Conservation (phyloP, 2,113 vertebrate species). For the Thalassarche chlororhynchos region DNA sequence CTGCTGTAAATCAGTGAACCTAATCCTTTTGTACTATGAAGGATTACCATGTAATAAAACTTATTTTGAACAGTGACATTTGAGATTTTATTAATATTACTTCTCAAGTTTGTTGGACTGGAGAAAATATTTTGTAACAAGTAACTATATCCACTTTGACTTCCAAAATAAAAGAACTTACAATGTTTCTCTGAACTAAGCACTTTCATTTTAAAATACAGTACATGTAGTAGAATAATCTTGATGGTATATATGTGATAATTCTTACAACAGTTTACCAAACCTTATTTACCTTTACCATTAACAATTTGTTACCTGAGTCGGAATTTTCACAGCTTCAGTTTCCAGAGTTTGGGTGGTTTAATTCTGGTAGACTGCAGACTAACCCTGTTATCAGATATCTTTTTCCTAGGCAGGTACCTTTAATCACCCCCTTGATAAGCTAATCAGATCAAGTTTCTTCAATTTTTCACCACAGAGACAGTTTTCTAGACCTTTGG, state of each 20-base stretch:
- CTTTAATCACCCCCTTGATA: not conserved
- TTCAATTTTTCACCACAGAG: not conserved
- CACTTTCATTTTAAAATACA: not conserved
- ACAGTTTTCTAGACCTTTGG: not conserved
- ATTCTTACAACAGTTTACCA: not conserved
- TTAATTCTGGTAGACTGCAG: not conserved
- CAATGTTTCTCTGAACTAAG: not conserved
- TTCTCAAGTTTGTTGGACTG: not conserved
- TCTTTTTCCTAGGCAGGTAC: not conserved
- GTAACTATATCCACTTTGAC: not conserved
- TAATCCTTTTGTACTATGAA: not conserved
- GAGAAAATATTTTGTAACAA: not conserved
- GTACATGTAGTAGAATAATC: not conserved
- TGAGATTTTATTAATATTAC: not conserved
- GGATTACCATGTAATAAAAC: not conserved
- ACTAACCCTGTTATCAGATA: not conserved
- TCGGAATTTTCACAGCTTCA: not conserved
- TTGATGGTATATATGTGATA: not conserved
- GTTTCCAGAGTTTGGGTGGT: not conserved
- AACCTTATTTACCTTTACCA: not conserved
- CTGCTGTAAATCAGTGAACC: not conserved
- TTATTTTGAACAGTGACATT: not conserved
- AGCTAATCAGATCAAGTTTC: not conserved
- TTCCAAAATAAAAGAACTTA: not conserved
- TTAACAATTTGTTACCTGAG: not conserved